Base-by-base conservation (phyloP, 2,888 invertebrate genomes). In the Pelosia muscerda region DNA sequence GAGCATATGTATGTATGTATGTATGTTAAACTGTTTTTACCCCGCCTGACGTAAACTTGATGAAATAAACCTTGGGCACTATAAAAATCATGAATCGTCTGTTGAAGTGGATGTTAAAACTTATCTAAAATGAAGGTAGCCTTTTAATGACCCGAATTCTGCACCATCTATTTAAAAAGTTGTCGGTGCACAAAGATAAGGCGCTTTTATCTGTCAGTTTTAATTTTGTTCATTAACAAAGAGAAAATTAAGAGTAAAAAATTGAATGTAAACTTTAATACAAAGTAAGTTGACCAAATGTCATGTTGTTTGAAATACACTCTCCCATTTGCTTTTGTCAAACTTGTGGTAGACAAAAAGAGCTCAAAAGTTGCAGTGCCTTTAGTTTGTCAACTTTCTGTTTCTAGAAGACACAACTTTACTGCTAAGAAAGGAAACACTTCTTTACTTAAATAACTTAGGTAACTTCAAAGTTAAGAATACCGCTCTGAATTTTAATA, bases 321-420 rank as follows among this genome's bases (percentile, higher is more conserved):
- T 5, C 53, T 11, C 31, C 65, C 59, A 70, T 72, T 76, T 78
- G 59, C 69, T 78, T 78, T 80, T 74, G 72, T 74, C 74, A 57
- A 69, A 74, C 67, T 73, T 65, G 57, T 68, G 63, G 73, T 73
- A 71, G 67, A 81, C 78, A 81, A 84, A 84, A 83, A 77, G 73
- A 74, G 71, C 75, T 74, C 63, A 65, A 76, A 85, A 83, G 72
- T 82, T 84, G 71, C 25, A 66, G 75, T 75, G 81, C 80, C 75
- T 74, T 58, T 75, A 79, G 76, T 78, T 81, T 82, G 79, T 81
- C 76, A 78, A 75, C 81, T 82, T 85, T 83, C 84, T 79, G 81
- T 79, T 84, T 78, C 79, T 79, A 75, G 73, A 76, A 76, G 81
- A 81, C 66, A 71, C 77, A 74, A 81, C 74, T 78, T 81, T 76